Evolutionary conservation across 2,113 vertebrate genomes (phyloP).

Genomic region (Bambusicola thoracicus): DNA sequence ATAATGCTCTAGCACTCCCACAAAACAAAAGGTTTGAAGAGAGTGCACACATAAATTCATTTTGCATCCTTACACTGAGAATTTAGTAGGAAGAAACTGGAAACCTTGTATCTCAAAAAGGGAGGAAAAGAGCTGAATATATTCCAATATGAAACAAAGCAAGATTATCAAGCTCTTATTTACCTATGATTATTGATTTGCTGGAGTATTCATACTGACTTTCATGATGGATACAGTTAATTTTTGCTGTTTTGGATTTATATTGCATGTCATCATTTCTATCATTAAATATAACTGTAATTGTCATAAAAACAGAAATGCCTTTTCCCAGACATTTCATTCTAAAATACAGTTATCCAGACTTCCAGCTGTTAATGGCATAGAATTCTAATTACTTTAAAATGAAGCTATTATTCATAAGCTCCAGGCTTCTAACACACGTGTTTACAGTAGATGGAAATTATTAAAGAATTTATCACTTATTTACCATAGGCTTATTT

Average conservation of each 20-base stretch:
- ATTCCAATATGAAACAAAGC: constrained; percentile 4
- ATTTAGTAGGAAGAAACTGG: neutral
- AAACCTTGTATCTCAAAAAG: neutral
- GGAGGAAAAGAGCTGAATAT: neutral
- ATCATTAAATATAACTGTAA: constrained; percentile 79
- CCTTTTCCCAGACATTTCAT: constrained; percentile 78
- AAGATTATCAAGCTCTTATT: constrained; percentile 38
- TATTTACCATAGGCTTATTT: constrained; percentile 45
- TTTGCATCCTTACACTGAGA: neutral
- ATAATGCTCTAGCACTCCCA: neutral
- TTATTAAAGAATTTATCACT: constrained; percentile 57
- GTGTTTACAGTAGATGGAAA: constrained; percentile 68
- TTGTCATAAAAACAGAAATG: constrained; percentile 75
- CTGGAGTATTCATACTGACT: constrained; percentile 67
- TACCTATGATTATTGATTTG: constrained; percentile 57
- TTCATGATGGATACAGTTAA: constrained; percentile 78
- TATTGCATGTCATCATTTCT: constrained; percentile 77
- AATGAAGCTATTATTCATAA: constrained; percentile 81
- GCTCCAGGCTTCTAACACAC: constrained; percentile 50
- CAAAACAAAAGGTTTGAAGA: neutral
- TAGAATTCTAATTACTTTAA: constrained; percentile 80
- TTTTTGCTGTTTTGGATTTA: constrained; percentile 79
- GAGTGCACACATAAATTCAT: neutral
- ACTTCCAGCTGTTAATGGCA: constrained; percentile 77
- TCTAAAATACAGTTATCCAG: constrained; percentile 80